Base-by-base conservation (phyloP, 2,113 vertebrate species). In the Rynchops niger region DNA sequence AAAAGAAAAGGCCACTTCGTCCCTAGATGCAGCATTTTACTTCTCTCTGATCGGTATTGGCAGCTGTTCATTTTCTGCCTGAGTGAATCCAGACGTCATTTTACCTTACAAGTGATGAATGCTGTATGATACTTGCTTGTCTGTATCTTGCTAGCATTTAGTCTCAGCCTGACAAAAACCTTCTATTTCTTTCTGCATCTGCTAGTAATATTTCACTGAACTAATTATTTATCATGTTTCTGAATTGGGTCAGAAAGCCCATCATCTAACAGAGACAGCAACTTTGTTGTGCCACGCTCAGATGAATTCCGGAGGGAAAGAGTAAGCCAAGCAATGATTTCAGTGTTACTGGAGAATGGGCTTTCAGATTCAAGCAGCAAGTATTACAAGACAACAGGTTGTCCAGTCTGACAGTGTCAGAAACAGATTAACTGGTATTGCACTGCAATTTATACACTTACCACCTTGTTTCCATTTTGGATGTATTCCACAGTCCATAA, bases 21-120 rank as follows among this genome's bases (percentile, higher is more conserved):
- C 96, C 40, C 63, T 90, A 50, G 85, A 94, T 92, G 50, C 61
- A 92, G 56, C 58, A 42, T 96, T 97, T 97, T 95, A 82, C 69
- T 71, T 97, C 82, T 96, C 80, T 95, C 88, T 98, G 97, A 97
- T 97, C 94, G 90, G 77, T 96, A 94, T 78, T 98, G 98, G 98
- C 98, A 99, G 98, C 98, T 99, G 98, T 98, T 99, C 98, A 98
- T 99, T 99, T 99, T 99, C 98, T 98, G 98, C 98, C 97, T 97
- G 98, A 98, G 95, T 97, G 97, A 98, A 92, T 98, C 97, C 97
- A 95, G 94, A 97, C 98, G 97, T 97, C 95, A 91, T 98, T 98
- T 98, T 99, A 98, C 98, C 98, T 98, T 97, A 93, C 82, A 78
- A 93, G 93, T 98, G 98, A 99, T 98, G 98, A 98, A 98, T 98